Evolutionary conservation across 1,140 invertebrate genomes (phyloP).

Genomic region (Pollicipes pollicipes): DNA sequence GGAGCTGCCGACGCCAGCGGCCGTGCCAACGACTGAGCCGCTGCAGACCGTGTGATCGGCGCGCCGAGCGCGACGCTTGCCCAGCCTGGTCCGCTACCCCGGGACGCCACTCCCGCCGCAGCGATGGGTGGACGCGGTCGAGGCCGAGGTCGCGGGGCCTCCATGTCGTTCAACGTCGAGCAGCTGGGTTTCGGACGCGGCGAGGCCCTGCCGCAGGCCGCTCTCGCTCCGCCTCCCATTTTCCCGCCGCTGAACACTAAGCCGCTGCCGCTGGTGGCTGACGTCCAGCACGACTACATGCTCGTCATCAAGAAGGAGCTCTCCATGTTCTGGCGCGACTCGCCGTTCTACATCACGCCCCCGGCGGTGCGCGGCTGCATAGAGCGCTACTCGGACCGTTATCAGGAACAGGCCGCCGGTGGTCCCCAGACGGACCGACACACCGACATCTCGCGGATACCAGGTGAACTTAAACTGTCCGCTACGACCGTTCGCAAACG

Average conservation of each 20-base stretch:
- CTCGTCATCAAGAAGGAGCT: constrained; percentile 40
- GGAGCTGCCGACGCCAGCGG: constrained; percentile 22
- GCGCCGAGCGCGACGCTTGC: no score
- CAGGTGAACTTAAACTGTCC: constrained; percentile 11
- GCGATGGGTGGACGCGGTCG: constrained; percentile 25
- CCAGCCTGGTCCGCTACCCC: no score
- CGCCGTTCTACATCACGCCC: constrained; percentile 30
- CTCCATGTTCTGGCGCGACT: constrained; percentile 36
- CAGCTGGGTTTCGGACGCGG: constrained; percentile 39
- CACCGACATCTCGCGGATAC: constrained; percentile 12
- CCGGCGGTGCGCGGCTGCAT: constrained; percentile 36
- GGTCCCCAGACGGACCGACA: constrained; percentile 7
- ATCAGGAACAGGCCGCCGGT: constrained; percentile 28
- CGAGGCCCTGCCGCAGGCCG: constrained; percentile 38
- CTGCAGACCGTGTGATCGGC: constrained; percentile 12
- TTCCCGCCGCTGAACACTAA: constrained; percentile 43
- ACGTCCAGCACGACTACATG: constrained; percentile 31
- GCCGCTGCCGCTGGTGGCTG: constrained; percentile 34
- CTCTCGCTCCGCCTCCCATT: constrained; percentile 43
- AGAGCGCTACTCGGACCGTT: constrained; percentile 44
- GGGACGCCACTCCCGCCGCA: constrained; percentile 17
- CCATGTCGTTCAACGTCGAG: constrained; percentile 41
- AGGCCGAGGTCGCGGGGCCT: constrained; percentile 30
- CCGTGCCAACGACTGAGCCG: constrained; percentile 18
- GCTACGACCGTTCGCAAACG: neutral